phyloP scores from a whole-genome alignment of 2,797 vertebrate species.

The Parotocinclus haroldoi region DNA sequence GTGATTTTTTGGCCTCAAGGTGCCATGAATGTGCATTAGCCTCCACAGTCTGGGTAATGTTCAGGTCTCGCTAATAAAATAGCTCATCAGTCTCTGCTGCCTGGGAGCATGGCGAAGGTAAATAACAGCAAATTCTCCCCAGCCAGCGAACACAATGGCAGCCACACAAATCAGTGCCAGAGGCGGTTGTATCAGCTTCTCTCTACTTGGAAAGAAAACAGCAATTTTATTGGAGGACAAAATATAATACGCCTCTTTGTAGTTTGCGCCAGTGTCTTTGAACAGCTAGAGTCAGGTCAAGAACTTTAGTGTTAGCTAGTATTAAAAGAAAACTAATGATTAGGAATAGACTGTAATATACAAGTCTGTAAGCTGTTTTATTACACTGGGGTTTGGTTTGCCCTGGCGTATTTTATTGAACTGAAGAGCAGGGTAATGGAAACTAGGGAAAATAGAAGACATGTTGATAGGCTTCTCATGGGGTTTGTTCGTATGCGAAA shows the following conservation, averaged over 20 bases:
- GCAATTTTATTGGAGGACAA: slow-evolving; percentile 36
- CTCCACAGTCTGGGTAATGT: slow-evolving; percentile 53
- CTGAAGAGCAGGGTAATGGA: background rate
- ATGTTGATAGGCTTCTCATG: background rate
- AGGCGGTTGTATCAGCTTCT: slow-evolving; percentile 53
- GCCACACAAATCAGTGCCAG: slow-evolving; percentile 58
- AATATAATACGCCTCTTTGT: slow-evolving; percentile 38
- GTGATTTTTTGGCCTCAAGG: slow-evolving; percentile 50
- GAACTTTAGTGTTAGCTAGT: slow-evolving; percentile 20
- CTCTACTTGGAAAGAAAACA: slow-evolving; percentile 57
- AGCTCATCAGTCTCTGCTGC: slow-evolving; percentile 59
- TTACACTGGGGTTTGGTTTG: slow-evolving; percentile 29
- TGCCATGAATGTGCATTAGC: slow-evolving; percentile 56
- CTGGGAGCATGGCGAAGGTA: slow-evolving; percentile 60
- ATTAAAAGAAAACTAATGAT: slow-evolving; percentile 21
- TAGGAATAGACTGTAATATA: too few relatives aligned
- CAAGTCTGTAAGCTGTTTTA: slow-evolving; percentile 15
- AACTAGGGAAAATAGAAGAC: background rate
- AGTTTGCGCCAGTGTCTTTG: slow-evolving; percentile 17
- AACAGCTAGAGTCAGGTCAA: slow-evolving; percentile 34
- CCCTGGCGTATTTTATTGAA: slow-evolving; percentile 6
- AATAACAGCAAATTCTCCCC: slow-evolving; percentile 66
- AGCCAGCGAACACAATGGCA: slow-evolving; percentile 60
- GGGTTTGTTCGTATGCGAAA: slow-evolving; percentile 21
- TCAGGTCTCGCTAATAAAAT: slow-evolving; percentile 62